Evolutionary conservation across 2,113 vertebrate species (phyloP), one percentile per base, ranked within the genome.

Genomic region (Neogobius melanostomus): DNA sequence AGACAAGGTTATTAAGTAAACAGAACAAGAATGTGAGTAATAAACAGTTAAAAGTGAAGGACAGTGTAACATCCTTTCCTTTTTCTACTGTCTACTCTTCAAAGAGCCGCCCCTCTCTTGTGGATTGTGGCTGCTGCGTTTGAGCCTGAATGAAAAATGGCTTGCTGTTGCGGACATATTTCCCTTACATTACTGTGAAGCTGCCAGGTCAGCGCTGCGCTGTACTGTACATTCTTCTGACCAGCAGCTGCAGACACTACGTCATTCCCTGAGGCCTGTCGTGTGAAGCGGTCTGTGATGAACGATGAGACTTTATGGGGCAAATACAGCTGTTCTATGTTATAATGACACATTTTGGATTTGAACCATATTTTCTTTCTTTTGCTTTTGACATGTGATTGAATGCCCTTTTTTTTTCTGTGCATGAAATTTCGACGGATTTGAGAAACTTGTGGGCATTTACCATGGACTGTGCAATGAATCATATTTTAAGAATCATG

Each of bases 241-340:
- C 77, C 72, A 82, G 77, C 87, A 88, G 86, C 87, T 87, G 86
- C 87, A 89, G 90, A 90, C 90, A 85, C 83, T 83, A 89, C 90
- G 85, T 90, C 87, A 89, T 85, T 78, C 64, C 50, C 53, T 10
- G 42, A 90, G 81, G 66, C 57, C 86, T 87, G 49, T 63, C 69
- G 69, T 68, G 61, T 61, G 68, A 76, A 72, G 70, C 47, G 14
- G 21, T 66, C 64, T 78, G 63, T 73, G 53, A 66, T 51, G 48
- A 74, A 72, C 64, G 8, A 79, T 82, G 8, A 9, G 51, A 28
- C 62, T 74, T 43, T 69, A 60, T 47, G 68, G 14, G 56, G 73
- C 42, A 65, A 44, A 17, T 66, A 49, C 54, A 56, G 68, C 56
- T 64, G 49, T 15, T 67, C 17, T 36, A 6, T n/a, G 10, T 44